Evolutionary conservation across 2,113 vertebrate species (phyloP), one percentile per base, ranked within the genome.

Genomic region (Hydrochoerus hydrochaeris): DNA sequence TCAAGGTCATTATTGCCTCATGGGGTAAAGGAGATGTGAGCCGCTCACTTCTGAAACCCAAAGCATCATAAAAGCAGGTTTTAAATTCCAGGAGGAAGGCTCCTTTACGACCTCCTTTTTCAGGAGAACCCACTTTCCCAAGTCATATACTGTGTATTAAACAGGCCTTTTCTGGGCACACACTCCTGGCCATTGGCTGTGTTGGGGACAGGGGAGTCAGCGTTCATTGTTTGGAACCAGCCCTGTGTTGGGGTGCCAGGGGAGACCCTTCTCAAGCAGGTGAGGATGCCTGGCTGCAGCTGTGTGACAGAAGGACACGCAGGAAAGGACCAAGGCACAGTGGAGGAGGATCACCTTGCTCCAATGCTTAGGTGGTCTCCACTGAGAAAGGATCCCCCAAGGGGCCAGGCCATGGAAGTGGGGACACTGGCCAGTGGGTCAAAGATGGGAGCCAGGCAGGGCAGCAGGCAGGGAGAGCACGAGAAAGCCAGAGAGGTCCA

Each of bases 341-440:
- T 1, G 38, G 35, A n/a, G 16, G 60, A 83, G 65, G 38, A 30
- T 30, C 0, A 2, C 62, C 67, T 14, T 12, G 28, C 58, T 62
- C 57, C 11, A 3, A 6, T 4, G 7, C 32, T 77, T 35, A 10
- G 81, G 14, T n/a, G 4, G 24, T 58, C 35, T 67, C 54, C 4
- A 0, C 1, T 38, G 58, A 57, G 38, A 63, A 67, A 44, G 17
- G n/a, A 28, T 0, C 71, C 60, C 0, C 2, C 0, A 1, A n/a
- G 60, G 63, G 52, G n/a, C 49, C n/a, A 9, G 17, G 0, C 9
- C n/a, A 19, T 28, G 26, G 60, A 38, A 57, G 83, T 1, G 16
- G 1, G 41, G 32, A 3, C 17, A 24, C 41, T 73, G 30, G 30
- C 67, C 20, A 2, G 17, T 5, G 7, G 11, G 9, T 10, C 0